Conservation (phyloP, 2,113 vertebrate species). For the Perca schrenkii region DNA sequence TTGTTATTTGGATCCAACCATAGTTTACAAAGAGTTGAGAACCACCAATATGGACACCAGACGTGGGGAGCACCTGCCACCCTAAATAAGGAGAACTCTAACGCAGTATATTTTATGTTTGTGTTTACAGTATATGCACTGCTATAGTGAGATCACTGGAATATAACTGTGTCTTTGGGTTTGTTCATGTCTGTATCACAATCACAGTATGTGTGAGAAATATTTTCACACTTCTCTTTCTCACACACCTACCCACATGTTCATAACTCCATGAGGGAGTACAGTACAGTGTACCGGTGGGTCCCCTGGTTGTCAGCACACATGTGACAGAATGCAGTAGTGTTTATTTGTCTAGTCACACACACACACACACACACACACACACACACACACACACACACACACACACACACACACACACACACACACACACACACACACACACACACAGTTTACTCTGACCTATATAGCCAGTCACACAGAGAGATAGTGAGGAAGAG, state of each 20-base stretch:
- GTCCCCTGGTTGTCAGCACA: slow-evolving; percentile 11
- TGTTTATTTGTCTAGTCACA: background rate
- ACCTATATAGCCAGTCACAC: slow-evolving; percentile 73
- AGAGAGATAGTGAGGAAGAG: slow-evolving; percentile 33
- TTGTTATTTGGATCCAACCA: background rate
- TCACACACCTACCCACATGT: slow-evolving; percentile 27
- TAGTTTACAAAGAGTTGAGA: background rate
- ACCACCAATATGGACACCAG: background rate
- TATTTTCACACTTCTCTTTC: slow-evolving; percentile 23
- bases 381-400: background rate
- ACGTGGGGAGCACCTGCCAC: too few relatives aligned
- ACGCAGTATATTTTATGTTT: background rate
- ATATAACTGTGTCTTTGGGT: background rate
- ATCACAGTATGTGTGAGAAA: slow-evolving; percentile 20
- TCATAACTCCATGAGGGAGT: slow-evolving; percentile 10
- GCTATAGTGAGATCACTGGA: background rate
- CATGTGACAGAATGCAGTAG: slow-evolving; percentile 29
- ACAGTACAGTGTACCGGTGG: slow-evolving; percentile 33
- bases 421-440: background rate
- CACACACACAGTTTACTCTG: slow-evolving; percentile 46
- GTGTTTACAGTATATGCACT: background rate
- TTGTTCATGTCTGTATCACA: slow-evolving; percentile 13
- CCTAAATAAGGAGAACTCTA: background rate
- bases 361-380: background rate
- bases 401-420: background rate